Evolutionary conservation across 2,797 vertebrate species (phyloP).

Genomic region (Pangasius djambal): DNA sequence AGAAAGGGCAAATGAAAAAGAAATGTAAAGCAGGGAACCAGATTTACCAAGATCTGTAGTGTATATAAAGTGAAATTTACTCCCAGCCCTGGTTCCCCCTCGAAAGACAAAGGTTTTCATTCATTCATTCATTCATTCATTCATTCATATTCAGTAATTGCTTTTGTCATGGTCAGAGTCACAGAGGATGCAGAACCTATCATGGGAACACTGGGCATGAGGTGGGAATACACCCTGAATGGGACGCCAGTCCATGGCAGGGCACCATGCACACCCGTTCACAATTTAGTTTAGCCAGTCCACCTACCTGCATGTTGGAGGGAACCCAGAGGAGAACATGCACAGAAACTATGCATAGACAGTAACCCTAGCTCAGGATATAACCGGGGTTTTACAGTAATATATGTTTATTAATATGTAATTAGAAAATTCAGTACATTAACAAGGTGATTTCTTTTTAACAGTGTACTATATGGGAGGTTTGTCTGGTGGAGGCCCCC

Average conservation of each 20-base stretch:
- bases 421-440: not conserved
- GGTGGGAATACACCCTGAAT: too few relatives aligned
- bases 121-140: conserved; percentile 1
- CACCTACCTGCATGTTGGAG: not conserved
- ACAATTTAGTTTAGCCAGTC: not conserved
- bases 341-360: not conserved
- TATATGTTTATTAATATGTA: not conserved
- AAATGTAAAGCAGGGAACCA: conserved; percentile 12
- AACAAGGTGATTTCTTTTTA: not conserved
- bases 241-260: not conserved
- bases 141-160: too few relatives aligned
- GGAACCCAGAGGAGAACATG: not conserved
- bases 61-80: not conserved
- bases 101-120: not conserved
- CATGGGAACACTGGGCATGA: not conserved
- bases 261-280: not conserved
- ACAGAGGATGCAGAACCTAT: not conserved
- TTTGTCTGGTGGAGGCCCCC: not conserved
- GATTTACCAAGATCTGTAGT: not conserved
- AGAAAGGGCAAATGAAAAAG: conserved; percentile 60
- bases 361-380: not conserved
- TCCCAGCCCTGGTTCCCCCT: not conserved
- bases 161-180: not conserved
- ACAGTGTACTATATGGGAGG: not conserved
- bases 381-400: not conserved